Percentiles rank a stretch among this genome's conserved stretches.
These are phyloP conservation scores for Agrenia bidenticulata DNA, from an alignment of 2,888 invertebrate species.

Conservation along the genomic window DNA sequence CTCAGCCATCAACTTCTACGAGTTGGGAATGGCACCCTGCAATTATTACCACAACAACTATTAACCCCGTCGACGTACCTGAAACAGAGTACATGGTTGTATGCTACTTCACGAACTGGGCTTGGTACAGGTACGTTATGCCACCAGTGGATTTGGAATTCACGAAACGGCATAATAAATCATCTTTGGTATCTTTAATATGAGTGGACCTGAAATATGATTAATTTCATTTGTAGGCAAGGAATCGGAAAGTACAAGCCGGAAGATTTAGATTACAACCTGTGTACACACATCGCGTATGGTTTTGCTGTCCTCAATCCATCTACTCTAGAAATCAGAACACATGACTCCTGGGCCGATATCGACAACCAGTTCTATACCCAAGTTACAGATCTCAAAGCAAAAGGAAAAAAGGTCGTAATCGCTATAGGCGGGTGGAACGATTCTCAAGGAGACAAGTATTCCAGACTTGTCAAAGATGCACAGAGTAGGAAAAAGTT, in stretches of 20 bases:
- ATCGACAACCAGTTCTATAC: constrained; percentile 87
- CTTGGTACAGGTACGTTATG: constrained; percentile 73
- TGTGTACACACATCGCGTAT: constrained; percentile 91
- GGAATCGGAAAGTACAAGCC: constrained; percentile 77
- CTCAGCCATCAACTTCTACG: constrained; percentile 29
- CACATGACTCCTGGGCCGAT: constrained; percentile 86
- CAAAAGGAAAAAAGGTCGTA: constrained; percentile 73
- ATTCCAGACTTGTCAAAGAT: constrained; percentile 76
- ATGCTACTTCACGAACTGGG: constrained; percentile 92
- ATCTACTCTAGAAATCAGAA: constrained; percentile 72
- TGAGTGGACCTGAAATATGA: neutral
- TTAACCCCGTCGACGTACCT: constrained; percentile 42
- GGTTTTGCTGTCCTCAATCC: constrained; percentile 85
- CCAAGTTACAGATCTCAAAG: constrained; percentile 72
- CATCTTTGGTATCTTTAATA: neutral
- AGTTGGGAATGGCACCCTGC: constrained; percentile 36
- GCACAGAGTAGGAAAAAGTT: constrained; percentile 71
- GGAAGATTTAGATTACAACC: constrained; percentile 74
- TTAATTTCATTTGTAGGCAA: constrained; percentile 59
- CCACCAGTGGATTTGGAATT: no score
- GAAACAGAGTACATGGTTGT: constrained; percentile 69
- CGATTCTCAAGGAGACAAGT: constrained; percentile 86
- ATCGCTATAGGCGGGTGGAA: constrained; percentile 94
- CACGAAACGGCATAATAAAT: no score
- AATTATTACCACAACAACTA: constrained; percentile 38